Evolutionary conservation across 2,797 vertebrate species (phyloP).

Genomic region (Alfaro cultratus): DNA sequence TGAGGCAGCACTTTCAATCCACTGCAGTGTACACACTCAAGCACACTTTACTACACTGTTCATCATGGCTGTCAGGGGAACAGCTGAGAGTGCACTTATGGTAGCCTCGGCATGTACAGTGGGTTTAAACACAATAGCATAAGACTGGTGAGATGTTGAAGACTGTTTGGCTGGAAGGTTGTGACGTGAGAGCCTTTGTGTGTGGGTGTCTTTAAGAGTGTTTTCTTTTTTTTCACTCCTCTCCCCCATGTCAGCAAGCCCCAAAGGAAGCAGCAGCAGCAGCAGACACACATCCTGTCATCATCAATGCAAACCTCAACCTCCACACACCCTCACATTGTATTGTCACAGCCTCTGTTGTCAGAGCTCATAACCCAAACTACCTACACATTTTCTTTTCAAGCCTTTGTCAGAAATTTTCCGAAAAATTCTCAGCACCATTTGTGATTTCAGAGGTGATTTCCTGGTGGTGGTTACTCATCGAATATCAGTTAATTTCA

Average conservation of each 20-base stretch:
- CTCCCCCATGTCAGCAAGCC: slow-evolving; percentile 39
- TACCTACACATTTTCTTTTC: slow-evolving; percentile 7
- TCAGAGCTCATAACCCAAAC: slow-evolving; percentile 11
- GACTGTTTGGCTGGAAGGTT: slow-evolving; percentile 17
- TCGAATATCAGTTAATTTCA: slow-evolving; percentile 35
- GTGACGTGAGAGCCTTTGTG: slow-evolving; percentile 31
- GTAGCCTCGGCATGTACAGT: slow-evolving; percentile 36
- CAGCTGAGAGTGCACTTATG: slow-evolving; percentile 55
- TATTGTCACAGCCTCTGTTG: slow-evolving; percentile 13
- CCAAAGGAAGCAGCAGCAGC: slow-evolving; percentile 48
- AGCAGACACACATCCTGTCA: slow-evolving; percentile 57
- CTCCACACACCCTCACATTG: slow-evolving; percentile 16
- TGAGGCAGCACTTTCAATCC: slow-evolving; percentile 57
- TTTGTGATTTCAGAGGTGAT: slow-evolving; percentile 3
- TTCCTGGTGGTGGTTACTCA: slow-evolving; percentile 36
- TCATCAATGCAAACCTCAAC: slow-evolving; percentile 31
- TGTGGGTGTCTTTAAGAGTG: slow-evolving; percentile 34
- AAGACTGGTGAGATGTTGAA: slow-evolving; percentile 20
- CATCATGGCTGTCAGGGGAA: slow-evolving; percentile 52
- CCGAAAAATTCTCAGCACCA: slow-evolving; percentile 6
- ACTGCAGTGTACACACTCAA: slow-evolving; percentile 34
- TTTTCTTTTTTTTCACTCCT: slow-evolving; percentile 13
- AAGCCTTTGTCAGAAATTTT: slow-evolving; percentile 20
- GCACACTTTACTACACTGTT: slow-evolving; percentile 24
- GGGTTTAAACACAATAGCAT: slow-evolving; percentile 19